A percentile compares a stretch with the other conserved stretches of the same genome.
These are phyloP conservation scores for Brachyalestes nurse DNA, from an alignment of 2,797 vertebrate species.

Conservation along the genomic window DNA sequence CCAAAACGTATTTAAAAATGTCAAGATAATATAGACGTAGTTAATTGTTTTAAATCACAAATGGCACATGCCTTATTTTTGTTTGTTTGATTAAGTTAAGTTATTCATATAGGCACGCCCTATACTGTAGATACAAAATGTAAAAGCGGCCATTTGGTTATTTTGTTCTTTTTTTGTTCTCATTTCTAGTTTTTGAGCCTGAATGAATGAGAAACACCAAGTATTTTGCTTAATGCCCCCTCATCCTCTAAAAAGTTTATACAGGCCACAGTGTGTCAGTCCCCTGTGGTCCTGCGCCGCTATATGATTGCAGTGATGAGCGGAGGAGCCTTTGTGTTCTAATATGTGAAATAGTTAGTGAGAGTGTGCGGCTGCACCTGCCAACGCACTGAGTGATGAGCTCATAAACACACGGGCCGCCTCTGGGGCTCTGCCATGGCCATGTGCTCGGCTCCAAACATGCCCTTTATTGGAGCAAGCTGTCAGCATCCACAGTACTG, in stretches of 20 bases:
- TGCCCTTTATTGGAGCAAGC: constrained; percentile 37
- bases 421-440: constrained; percentile 10
- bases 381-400: constrained; percentile 26
- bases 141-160: not conserved
- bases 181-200: not conserved
- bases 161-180: not conserved
- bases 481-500: constrained; percentile 5
- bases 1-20: too few species aligned
- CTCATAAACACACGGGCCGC: constrained; percentile 29
- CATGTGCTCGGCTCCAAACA: not conserved
- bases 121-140: too few species aligned
- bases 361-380: constrained; percentile 11
- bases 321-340: not conserved
- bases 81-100: too few species aligned
- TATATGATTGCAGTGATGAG: not conserved
- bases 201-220: constrained; percentile 11
- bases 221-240: not conserved
- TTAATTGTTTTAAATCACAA: too few species aligned
- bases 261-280: not conserved
- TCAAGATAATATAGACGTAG: too few species aligned
- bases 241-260: not conserved
- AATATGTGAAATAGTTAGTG: constrained; percentile 16
- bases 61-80: too few species aligned
- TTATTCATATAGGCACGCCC: too few species aligned
- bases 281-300: not conserved